Base-by-base conservation (phyloP, 2,888 invertebrate species). In the Ormyrus thymus region DNA sequence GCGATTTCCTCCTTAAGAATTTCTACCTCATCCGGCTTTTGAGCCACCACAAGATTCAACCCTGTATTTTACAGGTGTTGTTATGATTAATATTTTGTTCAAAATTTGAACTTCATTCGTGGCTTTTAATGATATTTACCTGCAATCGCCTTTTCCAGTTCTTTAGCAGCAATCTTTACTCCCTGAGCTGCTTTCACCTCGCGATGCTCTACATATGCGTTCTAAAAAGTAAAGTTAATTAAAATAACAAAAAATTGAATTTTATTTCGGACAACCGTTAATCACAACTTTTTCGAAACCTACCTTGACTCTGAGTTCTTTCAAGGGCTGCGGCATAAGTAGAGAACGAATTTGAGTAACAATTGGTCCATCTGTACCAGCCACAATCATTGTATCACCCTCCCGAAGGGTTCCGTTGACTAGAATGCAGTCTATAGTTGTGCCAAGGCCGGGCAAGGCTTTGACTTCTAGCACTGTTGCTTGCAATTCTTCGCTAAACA, bases 281-380 rank as follows among this genome's bases (percentile, higher is more conserved):
- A 55, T 29, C 8, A 9, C 4, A 6, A 55, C 8, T 1, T 46
- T 56, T 7, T 43, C 46, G 8, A 53, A 51, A 78, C 4, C 79
- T 89, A 95, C 96, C 93, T 99, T 99, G 6, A 99, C 98, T 84
- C 99, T 92, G 65, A 99, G 92, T 90, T 99, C 99, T 90, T 96
- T 97, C 93, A 99, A 94, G 0, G 99, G 99, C 87, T 98, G 97
- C 2, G 99, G 99, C 97, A 98, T 98, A 48, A 99, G 93, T 48
- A 99, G 92, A 0, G 98, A 98, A 65, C 99, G 93, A 83, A 99
- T 97, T 91, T 98, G 98, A 0, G 99, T 99, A 48, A 97, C 97
- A 83, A 99, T 98, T 0, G 99, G 98, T 0, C 99, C 99, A 87
- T 99, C 99, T 0, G 98, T 98, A 62, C 99, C 99, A 1, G 99